Base-by-base conservation (phyloP, 2,797 vertebrate genomes). In the Chelon labrosus region DNA sequence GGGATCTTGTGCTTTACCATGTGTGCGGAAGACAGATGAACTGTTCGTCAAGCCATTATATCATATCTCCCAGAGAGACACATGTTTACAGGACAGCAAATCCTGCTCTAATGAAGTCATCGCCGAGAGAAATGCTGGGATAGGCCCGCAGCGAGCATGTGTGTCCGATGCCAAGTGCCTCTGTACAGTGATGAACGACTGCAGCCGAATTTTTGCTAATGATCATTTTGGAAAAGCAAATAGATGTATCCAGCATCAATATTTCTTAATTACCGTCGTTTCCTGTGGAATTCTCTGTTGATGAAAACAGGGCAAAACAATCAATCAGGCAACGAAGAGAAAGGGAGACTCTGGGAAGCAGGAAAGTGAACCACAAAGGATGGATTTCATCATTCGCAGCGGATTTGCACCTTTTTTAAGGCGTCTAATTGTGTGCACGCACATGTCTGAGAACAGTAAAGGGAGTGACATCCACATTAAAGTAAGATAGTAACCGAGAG, bases 281-380 rank as follows among this genome's bases (percentile, higher is more conserved):
- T 94, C 93, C 93, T 93, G 89, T 89, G 89, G 89, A 93, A 92
- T 91, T 88, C 90, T 92, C 89, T 86, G 86, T 86, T 91, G 92
- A 92, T 88, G 14, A 87, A 89, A 90, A 91, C 76, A 61, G 59
- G 70, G 80, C 69, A 78, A 91, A 91, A 93, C 88, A 66, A 92
- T 90, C 85, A 46, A 81, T 89, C 90, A 91, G 77, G 63, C 73
- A 31, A 73, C 60, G 61, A 70, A 82, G 60, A 75, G 70, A 77
- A 57, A 72, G 65, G 75, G 76, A 73, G 75, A 74, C 65, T 83
- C 72, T 79, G 77, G 78, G 85, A 86, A 88, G 77, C 67, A 62
- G 75, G 46, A 73, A 86, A 84, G 85, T 76, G 80, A 88, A 87
- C 58, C 80, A 84, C 67, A 61, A 74, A 80, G 85, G 70, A 84